phyloP scores from a whole-genome alignment of 2,888 invertebrate genomes.

The Zygogramma bicolorata region DNA sequence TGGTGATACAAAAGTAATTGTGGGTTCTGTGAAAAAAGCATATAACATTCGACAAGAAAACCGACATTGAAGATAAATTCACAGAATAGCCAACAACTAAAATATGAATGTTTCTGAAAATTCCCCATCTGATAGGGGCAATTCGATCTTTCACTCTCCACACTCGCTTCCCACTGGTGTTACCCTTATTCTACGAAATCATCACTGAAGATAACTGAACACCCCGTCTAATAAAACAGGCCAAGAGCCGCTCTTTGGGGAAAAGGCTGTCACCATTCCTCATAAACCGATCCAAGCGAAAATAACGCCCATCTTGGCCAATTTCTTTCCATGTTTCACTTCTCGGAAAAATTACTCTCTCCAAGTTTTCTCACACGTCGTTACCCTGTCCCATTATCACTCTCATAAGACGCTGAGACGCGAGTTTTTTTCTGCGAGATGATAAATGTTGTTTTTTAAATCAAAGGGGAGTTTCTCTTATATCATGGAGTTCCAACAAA shows the following conservation, averaged over 20 bases:
- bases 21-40: too few species aligned
- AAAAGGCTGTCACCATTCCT: conserved; percentile 21
- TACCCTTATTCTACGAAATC: too few species aligned
- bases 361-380: conserved; percentile 30
- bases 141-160: too few species aligned
- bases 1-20: too few species aligned
- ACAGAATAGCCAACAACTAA: too few species aligned
- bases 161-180: too few species aligned
- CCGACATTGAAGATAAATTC: too few species aligned
- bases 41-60: too few species aligned
- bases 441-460: background rate
- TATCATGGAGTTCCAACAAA: too few species aligned
- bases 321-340: conserved; percentile 23
- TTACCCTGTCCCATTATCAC: conserved; percentile 29
- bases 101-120: too few species aligned
- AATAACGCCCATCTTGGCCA: conserved; percentile 18
- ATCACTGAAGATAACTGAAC: background rate
- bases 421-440: conserved; percentile 18
- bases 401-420: conserved; percentile 21
- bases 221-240: background rate
- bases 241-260: conserved; percentile 15
- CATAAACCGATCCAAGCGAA: conserved; percentile 21
- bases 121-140: too few species aligned
- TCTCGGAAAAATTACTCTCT: conserved; percentile 23
- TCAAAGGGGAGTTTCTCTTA: background rate